Conservation (phyloP, 1,140 invertebrate species). For the Drosophila orena region DNA sequence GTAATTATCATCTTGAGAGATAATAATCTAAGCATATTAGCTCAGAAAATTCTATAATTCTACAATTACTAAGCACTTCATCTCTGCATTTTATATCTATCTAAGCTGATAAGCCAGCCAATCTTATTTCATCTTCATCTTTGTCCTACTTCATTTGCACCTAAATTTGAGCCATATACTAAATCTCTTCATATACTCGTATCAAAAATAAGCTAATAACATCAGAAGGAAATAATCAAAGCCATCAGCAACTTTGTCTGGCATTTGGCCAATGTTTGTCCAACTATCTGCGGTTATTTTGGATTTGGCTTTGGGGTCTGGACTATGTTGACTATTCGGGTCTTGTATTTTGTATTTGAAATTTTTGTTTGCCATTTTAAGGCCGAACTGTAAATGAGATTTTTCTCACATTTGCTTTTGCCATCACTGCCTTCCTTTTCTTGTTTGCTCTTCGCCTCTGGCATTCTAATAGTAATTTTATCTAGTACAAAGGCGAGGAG, state of each 20-base stretch:
- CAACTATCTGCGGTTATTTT: conserved; percentile 48
- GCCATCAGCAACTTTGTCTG: conserved; percentile 27
- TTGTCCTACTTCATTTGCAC: conserved; percentile 29
- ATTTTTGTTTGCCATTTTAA: conserved; percentile 50
- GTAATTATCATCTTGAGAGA: not conserved
- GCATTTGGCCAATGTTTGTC: conserved; percentile 47
- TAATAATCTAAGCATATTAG: not conserved
- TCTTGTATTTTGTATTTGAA: conserved; percentile 34
- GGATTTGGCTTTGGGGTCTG: conserved; percentile 47
- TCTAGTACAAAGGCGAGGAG: not conserved
- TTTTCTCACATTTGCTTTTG: conserved; percentile 53
- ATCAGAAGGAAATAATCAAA: conserved; percentile 44
- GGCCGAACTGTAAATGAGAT: conserved; percentile 46
- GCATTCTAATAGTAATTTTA: conserved; percentile 61
- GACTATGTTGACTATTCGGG: conserved; percentile 8
- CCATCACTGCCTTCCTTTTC: conserved; percentile 6
- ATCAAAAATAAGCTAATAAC: conserved; percentile 44
- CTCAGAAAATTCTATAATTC: too few relatives aligned
- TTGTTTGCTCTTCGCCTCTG: conserved; percentile 31
- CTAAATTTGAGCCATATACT: conserved; percentile 5
- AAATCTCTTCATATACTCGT: conserved; percentile 18
- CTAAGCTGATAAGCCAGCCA: conserved; percentile 5
- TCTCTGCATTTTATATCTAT: not conserved
- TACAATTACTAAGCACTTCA: not conserved
- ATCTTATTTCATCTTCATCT: not conserved